A percentile compares a stretch with the other conserved stretches of the same genome.
Conservation (phyloP, 2,113 vertebrate genomes). For the Chlamydotis undulata region DNA sequence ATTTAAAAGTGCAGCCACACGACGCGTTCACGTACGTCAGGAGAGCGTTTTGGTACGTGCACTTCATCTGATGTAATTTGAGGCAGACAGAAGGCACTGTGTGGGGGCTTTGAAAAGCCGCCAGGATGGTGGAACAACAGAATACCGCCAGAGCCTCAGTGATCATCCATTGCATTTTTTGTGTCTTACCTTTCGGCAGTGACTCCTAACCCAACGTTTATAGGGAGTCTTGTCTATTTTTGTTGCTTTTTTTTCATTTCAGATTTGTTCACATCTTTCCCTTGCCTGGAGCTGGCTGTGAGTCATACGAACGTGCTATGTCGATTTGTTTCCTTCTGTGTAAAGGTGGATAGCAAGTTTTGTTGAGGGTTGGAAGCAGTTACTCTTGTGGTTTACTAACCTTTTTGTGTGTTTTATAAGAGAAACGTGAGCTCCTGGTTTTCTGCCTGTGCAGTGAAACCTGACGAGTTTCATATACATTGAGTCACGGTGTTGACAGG, state of each 20-base stretch:
- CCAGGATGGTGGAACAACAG: neutral
- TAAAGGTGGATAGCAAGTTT: conserved; percentile 18
- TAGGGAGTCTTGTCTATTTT: neutral
- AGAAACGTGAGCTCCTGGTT: conserved; percentile 82
- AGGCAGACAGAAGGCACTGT: neutral
- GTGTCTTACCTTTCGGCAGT: neutral
- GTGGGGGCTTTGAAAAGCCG: neutral
- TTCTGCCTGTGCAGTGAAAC: conserved; percentile 72
- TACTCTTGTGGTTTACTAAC: conserved; percentile 72
- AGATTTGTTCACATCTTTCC: neutral
- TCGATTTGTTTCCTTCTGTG: conserved; percentile 9
- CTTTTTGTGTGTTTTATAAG: conserved; percentile 66
- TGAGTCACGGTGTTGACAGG: conserved; percentile 79
- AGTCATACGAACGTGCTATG: conserved; percentile 46
- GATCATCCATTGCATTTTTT: accelerated
- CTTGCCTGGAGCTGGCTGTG: conserved; percentile 50
- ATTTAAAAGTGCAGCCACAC: neutral
- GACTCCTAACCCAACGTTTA: neutral
- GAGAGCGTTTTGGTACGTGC: neutral
- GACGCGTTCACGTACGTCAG: accelerated
- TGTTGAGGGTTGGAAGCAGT: conserved; percentile 65
- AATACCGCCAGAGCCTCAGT: accelerated
- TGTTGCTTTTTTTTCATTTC: neutral
- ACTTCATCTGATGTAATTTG: neutral
- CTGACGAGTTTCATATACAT: conserved; percentile 73